A percentile compares a stretch with the other conserved stretches of the same genome.
These are phyloP conservation scores for Parnassius apollo DNA, from an alignment of 2,888 invertebrate species.

Conservation along the genomic window DNA sequence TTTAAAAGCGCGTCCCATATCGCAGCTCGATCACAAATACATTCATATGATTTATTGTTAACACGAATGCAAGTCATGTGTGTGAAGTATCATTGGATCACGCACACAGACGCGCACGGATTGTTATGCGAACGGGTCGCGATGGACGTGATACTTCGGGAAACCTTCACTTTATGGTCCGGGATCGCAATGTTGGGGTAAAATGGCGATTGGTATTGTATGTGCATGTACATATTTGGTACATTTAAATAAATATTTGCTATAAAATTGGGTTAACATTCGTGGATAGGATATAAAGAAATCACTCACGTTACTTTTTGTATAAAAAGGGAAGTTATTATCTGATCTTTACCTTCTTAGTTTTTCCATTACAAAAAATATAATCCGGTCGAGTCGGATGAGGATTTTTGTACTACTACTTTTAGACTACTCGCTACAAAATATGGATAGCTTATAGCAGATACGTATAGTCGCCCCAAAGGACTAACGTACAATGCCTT, in stretches of 20 bases:
- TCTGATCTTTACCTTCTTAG: too few species aligned
- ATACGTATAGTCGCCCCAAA: too few species aligned
- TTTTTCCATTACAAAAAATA: too few species aligned
- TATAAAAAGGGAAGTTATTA: too few species aligned
- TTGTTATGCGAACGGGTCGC: conserved; percentile 46
- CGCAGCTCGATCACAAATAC: conserved; percentile 70
- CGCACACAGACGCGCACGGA: conserved; percentile 47
- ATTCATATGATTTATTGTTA: conserved; percentile 78
- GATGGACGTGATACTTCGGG: conserved; percentile 50
- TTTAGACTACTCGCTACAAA: too few species aligned
- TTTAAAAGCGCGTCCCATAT: conserved; percentile 38
- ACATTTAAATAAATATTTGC: conserved; percentile 6
- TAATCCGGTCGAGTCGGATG: too few species aligned
- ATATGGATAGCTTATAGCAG: too few species aligned
- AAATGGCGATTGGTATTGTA: conserved; percentile 1
- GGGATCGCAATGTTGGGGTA: conserved; percentile 10
- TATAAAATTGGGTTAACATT: conserved; percentile 11
- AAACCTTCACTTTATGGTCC: conserved; percentile 32
- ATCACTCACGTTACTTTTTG: too few species aligned
- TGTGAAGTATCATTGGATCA: conserved; percentile 63
- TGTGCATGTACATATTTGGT: conserved; percentile 1
- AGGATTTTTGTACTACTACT: too few species aligned
- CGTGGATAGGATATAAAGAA: too few species aligned
- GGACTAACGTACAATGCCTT: too few species aligned
- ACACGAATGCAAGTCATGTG: conserved; percentile 72